These are phyloP conservation scores for Heloderma charlesbogerti DNA, from an alignment of 2,113 vertebrate genomes.

Conservation along the genomic window DNA sequence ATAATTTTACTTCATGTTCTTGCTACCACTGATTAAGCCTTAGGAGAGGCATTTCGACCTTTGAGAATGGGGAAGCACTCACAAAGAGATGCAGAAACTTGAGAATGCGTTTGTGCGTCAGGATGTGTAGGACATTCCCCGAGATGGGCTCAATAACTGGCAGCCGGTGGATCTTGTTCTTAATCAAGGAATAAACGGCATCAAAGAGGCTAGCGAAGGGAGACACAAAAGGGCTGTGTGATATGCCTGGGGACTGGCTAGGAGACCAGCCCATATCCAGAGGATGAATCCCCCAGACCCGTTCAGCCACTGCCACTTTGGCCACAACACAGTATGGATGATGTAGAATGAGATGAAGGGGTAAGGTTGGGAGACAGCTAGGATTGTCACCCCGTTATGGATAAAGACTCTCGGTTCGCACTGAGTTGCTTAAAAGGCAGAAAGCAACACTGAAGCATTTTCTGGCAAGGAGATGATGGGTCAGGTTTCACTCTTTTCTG, in stretches of 20 bases:
- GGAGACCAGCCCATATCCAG: background rate
- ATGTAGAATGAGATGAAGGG: background rate
- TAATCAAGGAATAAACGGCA: conserved; percentile 91
- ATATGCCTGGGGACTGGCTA: background rate
- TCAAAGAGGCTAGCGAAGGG: conserved; percentile 87
- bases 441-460: background rate
- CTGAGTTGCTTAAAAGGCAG: background rate
- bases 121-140: conserved; percentile 91
- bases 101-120: conserved; percentile 96
- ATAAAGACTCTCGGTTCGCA: background rate
- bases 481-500: background rate
- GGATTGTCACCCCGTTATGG: background rate
- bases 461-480: background rate
- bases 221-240: background rate
- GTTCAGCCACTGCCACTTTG: background rate
- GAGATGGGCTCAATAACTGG: conserved; percentile 93
- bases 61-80: conserved; percentile 42
- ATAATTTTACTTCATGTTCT: too few species aligned
- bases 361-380: too few species aligned
- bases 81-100: conserved; percentile 96
- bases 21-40: too few species aligned
- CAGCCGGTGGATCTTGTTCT: conserved; percentile 95
- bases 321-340: background rate
- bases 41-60: too few species aligned
- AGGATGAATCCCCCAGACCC: background rate